Percentiles rank a stretch among this genome's conserved stretches.
phyloP scores from a whole-genome alignment of 2,113 vertebrate species.

The Bombycilla garrulus region DNA sequence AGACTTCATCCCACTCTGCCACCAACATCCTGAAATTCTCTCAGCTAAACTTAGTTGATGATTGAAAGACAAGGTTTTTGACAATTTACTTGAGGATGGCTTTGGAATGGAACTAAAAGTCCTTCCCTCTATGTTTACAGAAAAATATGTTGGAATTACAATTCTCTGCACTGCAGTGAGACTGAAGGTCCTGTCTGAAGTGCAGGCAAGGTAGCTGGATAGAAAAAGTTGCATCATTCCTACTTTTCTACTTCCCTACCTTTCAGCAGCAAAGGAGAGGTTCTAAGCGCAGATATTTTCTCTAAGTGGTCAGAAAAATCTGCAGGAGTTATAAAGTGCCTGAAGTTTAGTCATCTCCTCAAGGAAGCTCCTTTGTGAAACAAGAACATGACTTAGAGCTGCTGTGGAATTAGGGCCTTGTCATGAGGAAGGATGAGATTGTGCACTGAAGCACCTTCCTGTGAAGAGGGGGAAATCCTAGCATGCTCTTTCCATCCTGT shows the following conservation, averaged over 20 bases:
- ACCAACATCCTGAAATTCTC: not conserved
- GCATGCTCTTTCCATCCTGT: not conserved
- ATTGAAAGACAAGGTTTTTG: not conserved
- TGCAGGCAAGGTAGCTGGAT: not conserved
- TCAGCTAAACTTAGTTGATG: not conserved
- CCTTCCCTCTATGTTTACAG: not conserved
- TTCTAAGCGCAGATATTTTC: not conserved
- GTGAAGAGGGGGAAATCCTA: not conserved
- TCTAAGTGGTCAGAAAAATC: not conserved
- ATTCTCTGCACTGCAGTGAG: not conserved
- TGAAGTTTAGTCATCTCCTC: not conserved
- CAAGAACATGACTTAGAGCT: not conserved
- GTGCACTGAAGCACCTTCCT: not conserved
- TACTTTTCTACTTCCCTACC: not conserved
- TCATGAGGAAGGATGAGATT: not conserved
- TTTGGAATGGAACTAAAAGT: not conserved
- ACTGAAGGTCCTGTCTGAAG: not conserved
- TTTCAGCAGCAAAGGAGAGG: not conserved
- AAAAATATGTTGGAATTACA: not conserved
- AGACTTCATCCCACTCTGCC: not conserved
- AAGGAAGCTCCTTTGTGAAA: not conserved
- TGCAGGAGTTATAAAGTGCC: not conserved
- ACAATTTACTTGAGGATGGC: not conserved
- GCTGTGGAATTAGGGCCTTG: not conserved
- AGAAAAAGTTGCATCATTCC: not conserved